phyloP scores from a whole-genome alignment of 2,888 invertebrate genomes.

The Eupeodes luniger region DNA sequence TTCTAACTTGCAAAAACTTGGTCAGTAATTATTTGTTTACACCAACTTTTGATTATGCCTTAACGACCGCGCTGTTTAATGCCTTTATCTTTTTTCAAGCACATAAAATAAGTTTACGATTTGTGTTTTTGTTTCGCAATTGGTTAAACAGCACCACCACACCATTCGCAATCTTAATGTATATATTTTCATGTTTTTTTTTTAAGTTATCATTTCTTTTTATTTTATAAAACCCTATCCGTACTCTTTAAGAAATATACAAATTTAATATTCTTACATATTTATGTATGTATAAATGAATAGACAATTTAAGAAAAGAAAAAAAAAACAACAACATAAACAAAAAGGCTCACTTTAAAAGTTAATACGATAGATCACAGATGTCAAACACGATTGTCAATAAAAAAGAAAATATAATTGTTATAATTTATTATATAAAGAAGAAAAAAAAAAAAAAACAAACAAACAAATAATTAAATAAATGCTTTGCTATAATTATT shows the following conservation, averaged over 20 bases:
- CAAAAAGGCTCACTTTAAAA: constrained; percentile 41
- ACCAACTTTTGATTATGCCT: too few relatives aligned
- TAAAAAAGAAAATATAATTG: constrained; percentile 26
- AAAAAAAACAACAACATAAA: constrained; percentile 30
- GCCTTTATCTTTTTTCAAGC: too few relatives aligned
- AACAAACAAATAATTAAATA: constrained; percentile 13
- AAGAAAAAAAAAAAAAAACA: constrained; percentile 29
- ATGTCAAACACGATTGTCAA: constrained; percentile 60
- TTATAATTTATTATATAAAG: constrained; percentile 28
- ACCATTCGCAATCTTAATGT: background rate
- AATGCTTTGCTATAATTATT: constrained; percentile 62
- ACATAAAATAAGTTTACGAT: too few relatives aligned
- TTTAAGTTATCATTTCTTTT: background rate
- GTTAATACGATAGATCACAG: constrained; percentile 50
- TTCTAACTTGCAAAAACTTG: too few relatives aligned
- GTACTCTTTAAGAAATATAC: constrained; percentile 41
- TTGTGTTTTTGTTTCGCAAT: too few relatives aligned
- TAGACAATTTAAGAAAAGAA: constrained; percentile 22
- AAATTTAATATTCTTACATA: constrained; percentile 31
- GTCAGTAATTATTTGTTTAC: too few relatives aligned
- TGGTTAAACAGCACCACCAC: too few relatives aligned
- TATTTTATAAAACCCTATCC: constrained; percentile 17
- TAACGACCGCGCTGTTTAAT: too few relatives aligned
- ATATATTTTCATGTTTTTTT: background rate
- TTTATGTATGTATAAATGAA: background rate